Evolutionary conservation across 92 coral and sea anemone genomes (phyloP).

Genomic region (Zoanthus sansibaricus): DNA sequence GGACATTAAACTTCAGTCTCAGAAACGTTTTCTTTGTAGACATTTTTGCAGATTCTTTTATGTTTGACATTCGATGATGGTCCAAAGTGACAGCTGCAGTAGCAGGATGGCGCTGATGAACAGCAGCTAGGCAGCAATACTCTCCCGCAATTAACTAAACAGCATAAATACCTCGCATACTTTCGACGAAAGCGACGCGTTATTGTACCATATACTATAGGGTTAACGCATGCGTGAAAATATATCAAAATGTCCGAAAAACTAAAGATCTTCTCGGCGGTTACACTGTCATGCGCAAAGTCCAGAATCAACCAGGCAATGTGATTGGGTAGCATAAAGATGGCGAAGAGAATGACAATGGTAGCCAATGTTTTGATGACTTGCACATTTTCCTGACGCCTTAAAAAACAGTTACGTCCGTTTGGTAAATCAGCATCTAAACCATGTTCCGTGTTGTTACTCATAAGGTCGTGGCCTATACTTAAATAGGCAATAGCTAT

Average conservation of each 20-base stretch:
- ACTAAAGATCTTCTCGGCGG: constrained; percentile 39
- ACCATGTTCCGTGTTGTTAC: constrained; percentile 1
- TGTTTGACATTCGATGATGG: neutral
- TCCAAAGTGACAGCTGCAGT: neutral
- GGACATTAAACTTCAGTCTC: constrained; percentile 5
- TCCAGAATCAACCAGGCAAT: constrained; percentile 66
- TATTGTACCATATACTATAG: constrained; percentile 70
- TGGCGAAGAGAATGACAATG: constrained; percentile 67
- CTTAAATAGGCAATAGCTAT: constrained; percentile 65
- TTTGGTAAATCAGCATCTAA: neutral
- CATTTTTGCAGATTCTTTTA: neutral
- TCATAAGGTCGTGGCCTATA: constrained; percentile 62
- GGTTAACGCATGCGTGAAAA: constrained; percentile 71
- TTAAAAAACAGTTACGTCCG: constrained; percentile 3
- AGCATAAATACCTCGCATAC: constrained; percentile 39
- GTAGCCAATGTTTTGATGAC: constrained; percentile 67
- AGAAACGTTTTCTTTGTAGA: neutral
- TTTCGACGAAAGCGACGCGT: constrained; percentile 59
- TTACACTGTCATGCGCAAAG: constrained; percentile 20
- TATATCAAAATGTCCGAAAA: constrained; percentile 61
- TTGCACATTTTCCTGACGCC: constrained; percentile 69
- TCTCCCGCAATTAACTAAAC: constrained; percentile 22
- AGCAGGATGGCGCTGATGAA: neutral
- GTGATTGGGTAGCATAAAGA: constrained; percentile 75
- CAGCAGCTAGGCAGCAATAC: neutral